Evolutionary conservation across 2,113 vertebrate genomes (phyloP), one percentile per base, ranked within the genome.

Genomic region (Campylorhamphus procurvoides): DNA sequence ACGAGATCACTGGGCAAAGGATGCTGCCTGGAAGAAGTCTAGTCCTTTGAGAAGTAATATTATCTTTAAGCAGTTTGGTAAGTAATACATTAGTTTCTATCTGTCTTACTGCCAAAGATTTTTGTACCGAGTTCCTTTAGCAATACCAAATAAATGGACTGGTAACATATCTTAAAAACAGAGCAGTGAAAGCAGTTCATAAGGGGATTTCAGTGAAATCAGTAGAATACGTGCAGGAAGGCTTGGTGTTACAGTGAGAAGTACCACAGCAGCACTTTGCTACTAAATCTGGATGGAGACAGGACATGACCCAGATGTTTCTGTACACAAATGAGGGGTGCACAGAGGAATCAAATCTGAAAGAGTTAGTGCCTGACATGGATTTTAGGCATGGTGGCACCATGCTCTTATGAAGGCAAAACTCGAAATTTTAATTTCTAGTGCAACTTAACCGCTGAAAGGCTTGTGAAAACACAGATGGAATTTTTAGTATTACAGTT

Each of bases 1-100:
- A 87, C 5, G 13, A 87, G 88, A 93, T 97, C 44, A 24, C 76
- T 95, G 89, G 83, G 95, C 85, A 94, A 97, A 98, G 98, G 95
- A 86, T 97, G 94, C n/a, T 89, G 91, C 82, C 93, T 94, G 84
- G 37, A 84, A 97, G 77, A 96, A 95, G 19, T 16, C 42, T 94
- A 69, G 62, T 76, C 86, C 91, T 98, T 96, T 92, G 90, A 97
- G 95, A 95, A 72, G 80, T 44, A 96, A 73, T 90, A 91, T 50
- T 90, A 86, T 95, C 79, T 97, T 97, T 95, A 93, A 97, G 91
- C 16, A 91, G 84, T 72, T 52, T 40, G 67, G 56, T 46, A 79
- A 91, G 56, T 71, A 90, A 66, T 64, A 19, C 66, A 68, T 69
- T 66, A 91, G 31, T 47, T 73, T 83, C 64, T 92, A 92, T 53